Conservation (phyloP, 2,797 vertebrate species). For the Pseudomugil gertrudae region DNA sequence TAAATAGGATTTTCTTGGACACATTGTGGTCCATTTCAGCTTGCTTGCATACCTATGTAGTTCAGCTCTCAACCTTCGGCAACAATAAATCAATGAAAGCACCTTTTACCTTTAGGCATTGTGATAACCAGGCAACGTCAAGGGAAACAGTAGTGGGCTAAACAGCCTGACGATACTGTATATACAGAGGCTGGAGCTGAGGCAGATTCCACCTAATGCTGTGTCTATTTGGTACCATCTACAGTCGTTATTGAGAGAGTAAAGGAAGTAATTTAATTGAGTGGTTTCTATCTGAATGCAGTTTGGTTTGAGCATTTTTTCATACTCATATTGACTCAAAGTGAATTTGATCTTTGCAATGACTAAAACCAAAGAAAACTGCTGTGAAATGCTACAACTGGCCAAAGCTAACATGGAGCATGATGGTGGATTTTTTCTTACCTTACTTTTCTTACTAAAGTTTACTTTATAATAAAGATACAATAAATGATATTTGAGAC, state of each 20-base stretch:
- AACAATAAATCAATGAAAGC: constrained; percentile 59
- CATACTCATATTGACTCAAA: constrained; percentile 17
- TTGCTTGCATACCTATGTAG: constrained; percentile 37
- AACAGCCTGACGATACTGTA: constrained; percentile 47
- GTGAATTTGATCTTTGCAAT: constrained; percentile 9
- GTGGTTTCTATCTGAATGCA: constrained; percentile 36
- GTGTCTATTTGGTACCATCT: constrained; percentile 32
- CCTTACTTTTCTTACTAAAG: not conserved
- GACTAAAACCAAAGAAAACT: no score
- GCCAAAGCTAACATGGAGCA: not conserved
- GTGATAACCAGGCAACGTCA: constrained; percentile 49
- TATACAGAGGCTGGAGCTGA: constrained; percentile 33
- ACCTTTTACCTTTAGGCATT: constrained; percentile 55
- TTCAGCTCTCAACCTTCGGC: constrained; percentile 48
- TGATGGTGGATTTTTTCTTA: not conserved
- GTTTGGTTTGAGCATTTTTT: constrained; percentile 23
- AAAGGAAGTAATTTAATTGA: constrained; percentile 27
- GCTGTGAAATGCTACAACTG: not conserved
- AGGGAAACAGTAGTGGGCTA: constrained; percentile 47
- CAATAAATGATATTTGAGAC: not conserved
- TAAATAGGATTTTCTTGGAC: constrained; percentile 69
- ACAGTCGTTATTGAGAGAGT: constrained; percentile 42
- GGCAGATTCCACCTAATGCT: constrained; percentile 47
- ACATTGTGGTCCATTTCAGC: constrained; percentile 55
- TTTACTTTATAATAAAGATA: not conserved